A percentile compares a stretch with the other conserved stretches of the same genome.
These are phyloP conservation scores for Dolichotis patagonum DNA, from an alignment of 2,113 vertebrate species.

Conservation along the genomic window DNA sequence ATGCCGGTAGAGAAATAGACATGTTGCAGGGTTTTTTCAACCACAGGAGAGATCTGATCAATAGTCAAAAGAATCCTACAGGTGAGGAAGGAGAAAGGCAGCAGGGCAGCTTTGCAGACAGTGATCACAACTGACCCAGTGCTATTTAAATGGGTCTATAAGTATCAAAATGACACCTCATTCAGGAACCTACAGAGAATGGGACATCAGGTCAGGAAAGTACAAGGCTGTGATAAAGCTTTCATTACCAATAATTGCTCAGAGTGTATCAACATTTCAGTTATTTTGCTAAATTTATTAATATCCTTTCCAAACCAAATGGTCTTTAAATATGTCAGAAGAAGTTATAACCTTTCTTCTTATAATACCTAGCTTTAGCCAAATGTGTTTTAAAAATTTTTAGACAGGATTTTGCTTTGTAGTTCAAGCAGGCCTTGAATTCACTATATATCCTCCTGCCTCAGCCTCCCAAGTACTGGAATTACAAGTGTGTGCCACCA, in stretches of 20 bases:
- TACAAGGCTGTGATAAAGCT: background rate
- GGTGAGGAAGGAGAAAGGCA: background rate
- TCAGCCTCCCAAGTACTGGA: background rate
- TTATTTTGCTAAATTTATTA: constrained; percentile 38
- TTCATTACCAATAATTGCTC: background rate
- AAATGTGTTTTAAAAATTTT: background rate
- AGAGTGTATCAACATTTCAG: constrained; percentile 15
- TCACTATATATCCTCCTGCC: background rate
- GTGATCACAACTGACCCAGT: background rate
- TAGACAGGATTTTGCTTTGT: too few species aligned
- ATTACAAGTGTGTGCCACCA: background rate
- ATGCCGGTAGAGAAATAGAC: background rate
- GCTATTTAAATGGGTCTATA: background rate
- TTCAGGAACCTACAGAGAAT: background rate
- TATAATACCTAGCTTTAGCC: constrained; percentile 7
- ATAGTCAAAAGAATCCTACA: background rate
- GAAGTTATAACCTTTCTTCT: background rate
- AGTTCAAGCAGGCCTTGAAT: background rate
- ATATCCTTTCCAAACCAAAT: constrained; percentile 54
- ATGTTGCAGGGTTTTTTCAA: background rate
- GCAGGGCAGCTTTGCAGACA: background rate
- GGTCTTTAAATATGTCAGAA: constrained; percentile 36
- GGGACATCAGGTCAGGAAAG: background rate
- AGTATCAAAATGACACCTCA: background rate
- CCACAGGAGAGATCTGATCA: background rate